These are phyloP conservation scores for Chirona hameri DNA, from an alignment of 2,888 invertebrate genomes.

Conservation along the genomic window DNA sequence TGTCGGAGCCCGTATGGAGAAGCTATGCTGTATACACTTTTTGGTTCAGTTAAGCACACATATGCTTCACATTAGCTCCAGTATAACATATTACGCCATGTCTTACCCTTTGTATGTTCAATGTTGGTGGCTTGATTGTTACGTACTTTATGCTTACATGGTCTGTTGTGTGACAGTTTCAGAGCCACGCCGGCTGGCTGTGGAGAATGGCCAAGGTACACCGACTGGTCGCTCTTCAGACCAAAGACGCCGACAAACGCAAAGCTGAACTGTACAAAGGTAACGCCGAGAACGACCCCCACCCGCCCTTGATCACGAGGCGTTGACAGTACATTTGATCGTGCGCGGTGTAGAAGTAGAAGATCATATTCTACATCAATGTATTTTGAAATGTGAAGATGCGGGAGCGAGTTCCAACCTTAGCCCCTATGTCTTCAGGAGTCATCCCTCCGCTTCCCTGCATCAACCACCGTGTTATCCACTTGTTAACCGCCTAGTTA, in stretches of 20 bases:
- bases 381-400: background rate
- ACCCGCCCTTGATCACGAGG: no score
- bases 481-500: background rate
- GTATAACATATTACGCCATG: no score
- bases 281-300: background rate
- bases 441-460: no score
- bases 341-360: background rate
- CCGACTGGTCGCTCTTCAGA: background rate
- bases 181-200: background rate
- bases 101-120: no score
- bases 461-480: no score
- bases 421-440: no score
- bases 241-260: background rate
- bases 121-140: background rate
- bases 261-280: background rate
- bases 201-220: background rate
- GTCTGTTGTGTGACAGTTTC: background rate
- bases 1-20: no score
- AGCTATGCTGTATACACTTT: no score
- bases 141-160: background rate
- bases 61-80: no score
- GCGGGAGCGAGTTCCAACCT: no score
- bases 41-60: no score
- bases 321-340: no score
- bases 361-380: background rate